Conservation (phyloP, 2,888 invertebrate genomes). For the Heliconius charithonia region DNA sequence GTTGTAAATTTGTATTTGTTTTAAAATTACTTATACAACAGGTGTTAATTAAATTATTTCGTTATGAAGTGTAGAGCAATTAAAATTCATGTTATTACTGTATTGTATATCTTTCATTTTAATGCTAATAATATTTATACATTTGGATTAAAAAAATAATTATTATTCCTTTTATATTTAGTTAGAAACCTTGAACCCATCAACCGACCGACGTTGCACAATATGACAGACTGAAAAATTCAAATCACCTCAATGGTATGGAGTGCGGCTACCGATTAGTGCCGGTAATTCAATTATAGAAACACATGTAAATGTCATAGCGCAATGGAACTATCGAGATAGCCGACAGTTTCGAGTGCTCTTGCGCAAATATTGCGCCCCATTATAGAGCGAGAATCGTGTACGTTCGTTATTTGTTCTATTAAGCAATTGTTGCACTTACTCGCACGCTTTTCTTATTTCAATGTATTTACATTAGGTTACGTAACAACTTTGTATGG, state of each 20-base stretch:
- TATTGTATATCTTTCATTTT: not conserved
- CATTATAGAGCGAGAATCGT: constrained; percentile 50
- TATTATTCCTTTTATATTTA: constrained; percentile 53
- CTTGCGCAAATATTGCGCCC: constrained; percentile 57
- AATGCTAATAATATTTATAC: constrained; percentile 8
- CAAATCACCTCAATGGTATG: constrained; percentile 43
- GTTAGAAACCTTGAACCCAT: constrained; percentile 70
- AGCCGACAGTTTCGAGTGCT: constrained; percentile 46
- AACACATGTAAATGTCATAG: constrained; percentile 77
- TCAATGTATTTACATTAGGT: constrained; percentile 42
- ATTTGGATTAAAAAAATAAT: constrained; percentile 50
- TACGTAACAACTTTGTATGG: constrained; percentile 37
- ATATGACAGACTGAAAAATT: constrained; percentile 22
- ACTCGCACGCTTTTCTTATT: constrained; percentile 53
- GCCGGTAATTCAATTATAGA: constrained; percentile 73
- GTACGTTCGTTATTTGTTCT: constrained; percentile 49
- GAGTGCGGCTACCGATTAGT: constrained; percentile 62
- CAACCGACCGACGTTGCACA: constrained; percentile 46
- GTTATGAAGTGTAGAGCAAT: not conserved
- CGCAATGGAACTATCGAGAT: constrained; percentile 58
- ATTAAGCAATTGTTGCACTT: constrained; percentile 57
- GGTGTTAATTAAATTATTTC: not conserved
- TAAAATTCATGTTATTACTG: not conserved
- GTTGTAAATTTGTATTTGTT: not conserved
- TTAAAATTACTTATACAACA: not conserved